phyloP scores from a whole-genome alignment of 2,113 vertebrate species.

The Oncorhynchus keta region DNA sequence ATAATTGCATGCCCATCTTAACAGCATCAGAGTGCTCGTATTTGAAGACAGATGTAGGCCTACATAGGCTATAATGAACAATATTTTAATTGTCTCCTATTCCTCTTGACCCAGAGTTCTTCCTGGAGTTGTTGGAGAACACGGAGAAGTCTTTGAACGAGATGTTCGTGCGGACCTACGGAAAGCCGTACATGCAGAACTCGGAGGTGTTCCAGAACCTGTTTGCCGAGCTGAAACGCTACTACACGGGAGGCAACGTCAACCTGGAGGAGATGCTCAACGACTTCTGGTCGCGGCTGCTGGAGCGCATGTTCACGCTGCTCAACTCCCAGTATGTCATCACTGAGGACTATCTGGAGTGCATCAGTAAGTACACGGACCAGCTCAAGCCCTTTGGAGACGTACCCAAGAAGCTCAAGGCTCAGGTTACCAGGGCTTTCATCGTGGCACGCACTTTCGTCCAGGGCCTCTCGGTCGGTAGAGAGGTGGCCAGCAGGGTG shows the following conservation, averaged over 20 bases:
- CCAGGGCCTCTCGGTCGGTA: constrained; percentile 92
- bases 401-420: constrained; percentile 90
- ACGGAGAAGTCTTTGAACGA: constrained; percentile 83
- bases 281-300: constrained; percentile 85
- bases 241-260: constrained; percentile 83
- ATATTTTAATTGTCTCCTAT: background rate
- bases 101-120: constrained; percentile 73
- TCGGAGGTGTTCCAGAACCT: constrained; percentile 86
- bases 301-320: constrained; percentile 87
- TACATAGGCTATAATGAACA: background rate
- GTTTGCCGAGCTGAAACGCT: constrained; percentile 82
- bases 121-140: constrained; percentile 83
- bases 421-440: constrained; percentile 92
- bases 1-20: no score
- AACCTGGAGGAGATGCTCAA: constrained; percentile 86
- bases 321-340: constrained; percentile 86
- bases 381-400: constrained; percentile 96
- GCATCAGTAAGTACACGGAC: constrained; percentile 93
- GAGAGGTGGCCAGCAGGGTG: constrained; percentile 92
- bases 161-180: constrained; percentile 85
- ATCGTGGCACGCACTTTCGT: constrained; percentile 93
- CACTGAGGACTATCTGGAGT: constrained; percentile 83
- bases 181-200: constrained; percentile 86
- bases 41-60: no score
- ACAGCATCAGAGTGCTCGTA: no score